Percentiles rank a stretch among this genome's conserved stretches.
Conservation (phyloP, 2,888 invertebrate species). For the Mesoligia furuncula region DNA sequence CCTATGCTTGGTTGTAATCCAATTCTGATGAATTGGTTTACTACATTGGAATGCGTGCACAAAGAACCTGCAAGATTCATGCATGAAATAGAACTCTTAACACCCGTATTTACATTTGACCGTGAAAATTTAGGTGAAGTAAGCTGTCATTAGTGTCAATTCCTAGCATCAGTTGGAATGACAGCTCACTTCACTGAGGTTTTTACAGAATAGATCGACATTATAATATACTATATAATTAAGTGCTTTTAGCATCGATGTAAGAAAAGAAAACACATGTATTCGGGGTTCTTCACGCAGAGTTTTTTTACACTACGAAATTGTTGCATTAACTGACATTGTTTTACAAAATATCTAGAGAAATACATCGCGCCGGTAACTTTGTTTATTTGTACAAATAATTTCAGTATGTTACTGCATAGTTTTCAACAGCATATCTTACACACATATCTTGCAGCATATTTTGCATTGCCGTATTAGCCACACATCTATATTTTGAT, state of each 20-base stretch:
- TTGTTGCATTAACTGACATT: background rate
- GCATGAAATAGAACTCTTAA: background rate
- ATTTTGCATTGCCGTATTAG: background rate
- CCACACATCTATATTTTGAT: background rate
- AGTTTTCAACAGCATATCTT: background rate
- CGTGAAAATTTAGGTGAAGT: background rate
- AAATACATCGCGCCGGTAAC: background rate
- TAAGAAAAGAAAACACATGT: background rate
- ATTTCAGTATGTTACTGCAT: background rate
- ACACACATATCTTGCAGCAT: too few relatives aligned
- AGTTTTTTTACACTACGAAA: background rate
- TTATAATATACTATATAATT: background rate
- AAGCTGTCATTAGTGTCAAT: background rate
- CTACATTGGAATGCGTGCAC: conserved; percentile 6
- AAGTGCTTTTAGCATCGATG: background rate
- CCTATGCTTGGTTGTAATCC: background rate
- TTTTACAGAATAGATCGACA: background rate
- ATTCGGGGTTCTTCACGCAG: background rate
- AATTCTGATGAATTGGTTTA: background rate
- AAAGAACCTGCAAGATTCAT: background rate
- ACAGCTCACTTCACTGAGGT: background rate
- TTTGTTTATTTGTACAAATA: background rate
- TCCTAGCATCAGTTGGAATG: too few relatives aligned
- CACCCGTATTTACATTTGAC: background rate
- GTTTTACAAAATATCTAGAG: background rate